These are phyloP conservation scores for roundworm (Caenorhabditis elegans) DNA, from an alignment of 1,140 invertebrate genomes.

Conservation along the genomic window WBcel235 BX284604.4:11592501-11593000, in stretches of 20 bases:
- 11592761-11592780: background rate
- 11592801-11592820: background rate
- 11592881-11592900: too few species aligned
- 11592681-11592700: background rate
- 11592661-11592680: background rate
- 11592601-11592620: background rate
- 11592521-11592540: background rate
- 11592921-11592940: too few species aligned
- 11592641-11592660: background rate
- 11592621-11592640: background rate
- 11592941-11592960: too few species aligned
- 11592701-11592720: background rate
- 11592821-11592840: background rate
- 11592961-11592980: background rate
- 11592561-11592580: background rate
- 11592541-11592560: too few species aligned
- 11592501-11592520: conserved; percentile 10
- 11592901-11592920: too few species aligned
- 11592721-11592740: background rate
- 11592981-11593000: background rate
- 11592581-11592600: background rate
- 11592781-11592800: conserved; percentile 1
- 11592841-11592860: background rate
- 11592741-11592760: background rate
- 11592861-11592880: background rate